Evolutionary conservation across 1,140 invertebrate species (phyloP).

Genomic region (Drosophila malerkotliana): DNA sequence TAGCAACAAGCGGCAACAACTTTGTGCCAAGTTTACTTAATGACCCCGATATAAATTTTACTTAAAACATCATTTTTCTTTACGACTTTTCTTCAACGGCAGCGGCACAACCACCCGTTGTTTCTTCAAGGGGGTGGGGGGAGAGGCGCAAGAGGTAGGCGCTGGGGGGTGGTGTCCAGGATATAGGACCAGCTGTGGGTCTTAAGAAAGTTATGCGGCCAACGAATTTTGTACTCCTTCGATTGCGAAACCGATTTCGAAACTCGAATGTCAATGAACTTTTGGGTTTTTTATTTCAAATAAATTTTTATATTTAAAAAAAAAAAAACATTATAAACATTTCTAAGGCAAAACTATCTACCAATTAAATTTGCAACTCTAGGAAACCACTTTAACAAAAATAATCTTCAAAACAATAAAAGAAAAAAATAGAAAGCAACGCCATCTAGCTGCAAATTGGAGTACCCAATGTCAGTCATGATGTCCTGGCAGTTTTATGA

Average conservation of each 20-base stretch:
- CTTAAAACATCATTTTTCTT: conserved; percentile 82
- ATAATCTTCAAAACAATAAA: neutral
- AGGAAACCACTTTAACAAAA: no score
- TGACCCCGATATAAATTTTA: conserved; percentile 82
- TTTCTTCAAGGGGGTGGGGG: conserved; percentile 5
- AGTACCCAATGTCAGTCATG: conserved; percentile 8
- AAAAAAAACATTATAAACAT: no score
- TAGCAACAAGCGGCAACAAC: conserved; percentile 67
- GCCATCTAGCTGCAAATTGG: conserved; percentile 20
- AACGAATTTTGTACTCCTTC: conserved; percentile 24
- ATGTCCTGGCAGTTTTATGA: conserved; percentile 39
- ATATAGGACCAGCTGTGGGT: conserved; percentile 3
- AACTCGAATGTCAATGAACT: conserved; percentile 15
- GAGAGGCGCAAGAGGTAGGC: neutral
- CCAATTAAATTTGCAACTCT: no score
- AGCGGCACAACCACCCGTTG: neutral
- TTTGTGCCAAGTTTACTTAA: conserved; percentile 82
- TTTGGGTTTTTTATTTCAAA: no score
- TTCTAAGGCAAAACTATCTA: neutral
- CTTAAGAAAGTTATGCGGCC: conserved; percentile 36
- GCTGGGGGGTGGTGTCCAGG: neutral
- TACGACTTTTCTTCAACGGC: conserved; percentile 64
- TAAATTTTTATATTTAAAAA: no score
- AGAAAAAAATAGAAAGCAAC: neutral
- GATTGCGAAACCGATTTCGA: conserved; percentile 13